Conservation (phyloP, 1,140 invertebrate species). For the Aphis craccivora region DNA sequence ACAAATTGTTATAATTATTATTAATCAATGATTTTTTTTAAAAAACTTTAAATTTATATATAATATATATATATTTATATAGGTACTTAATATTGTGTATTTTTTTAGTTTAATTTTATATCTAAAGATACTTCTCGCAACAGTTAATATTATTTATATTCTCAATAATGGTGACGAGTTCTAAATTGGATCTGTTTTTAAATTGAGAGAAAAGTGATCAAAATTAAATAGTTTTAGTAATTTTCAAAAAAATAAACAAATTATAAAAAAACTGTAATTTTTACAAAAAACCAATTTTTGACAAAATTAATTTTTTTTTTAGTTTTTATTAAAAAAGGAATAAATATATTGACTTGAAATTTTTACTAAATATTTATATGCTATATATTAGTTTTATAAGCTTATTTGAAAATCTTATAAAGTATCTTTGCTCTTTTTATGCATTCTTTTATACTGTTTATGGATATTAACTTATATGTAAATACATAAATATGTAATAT, state of each 20-base stretch:
- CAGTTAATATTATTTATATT: neutral
- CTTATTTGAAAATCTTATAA: neutral
- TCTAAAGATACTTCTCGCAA: neutral
- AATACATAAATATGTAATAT: too few species aligned
- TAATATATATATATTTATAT: neutral
- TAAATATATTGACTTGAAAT: too few species aligned
- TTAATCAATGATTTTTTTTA: neutral
- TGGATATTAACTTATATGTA: too few species aligned
- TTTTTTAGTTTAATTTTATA: neutral
- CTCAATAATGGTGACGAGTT: neutral
- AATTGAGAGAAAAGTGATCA: neutral
- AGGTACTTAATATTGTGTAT: neutral
- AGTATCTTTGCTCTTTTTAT: too few species aligned
- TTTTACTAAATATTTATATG: too few species aligned
- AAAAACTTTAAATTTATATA: neutral
- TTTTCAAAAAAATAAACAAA: neutral
- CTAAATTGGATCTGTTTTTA: neutral
- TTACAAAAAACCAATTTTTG: too few species aligned
- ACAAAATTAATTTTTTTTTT: too few species aligned
- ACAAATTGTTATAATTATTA: constrained; percentile 8
- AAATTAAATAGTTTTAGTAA: neutral
- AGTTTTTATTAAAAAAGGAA: too few species aligned
- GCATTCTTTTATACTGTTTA: too few species aligned
- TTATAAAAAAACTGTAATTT: too few species aligned
- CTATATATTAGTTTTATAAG: neutral